These are phyloP conservation scores for Isichthys henryi DNA, from an alignment of 2,113 vertebrate genomes.

Conservation along the genomic window DNA sequence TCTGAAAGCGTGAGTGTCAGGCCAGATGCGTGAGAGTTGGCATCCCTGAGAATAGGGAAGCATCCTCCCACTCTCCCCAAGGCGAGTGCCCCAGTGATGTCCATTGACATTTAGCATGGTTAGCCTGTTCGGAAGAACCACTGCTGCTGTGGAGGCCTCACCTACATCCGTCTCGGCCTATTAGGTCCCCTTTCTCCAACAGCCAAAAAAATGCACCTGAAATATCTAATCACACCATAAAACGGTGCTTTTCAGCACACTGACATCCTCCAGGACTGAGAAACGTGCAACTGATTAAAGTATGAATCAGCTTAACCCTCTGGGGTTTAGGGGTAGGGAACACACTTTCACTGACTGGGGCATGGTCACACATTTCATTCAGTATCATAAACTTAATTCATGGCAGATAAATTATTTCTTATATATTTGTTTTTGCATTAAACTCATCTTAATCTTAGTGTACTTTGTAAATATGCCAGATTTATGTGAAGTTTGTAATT, in stretches of 20 bases:
- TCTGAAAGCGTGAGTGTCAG: neutral
- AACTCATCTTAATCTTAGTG: no score
- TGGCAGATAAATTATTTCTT: no score
- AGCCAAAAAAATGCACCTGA: neutral
- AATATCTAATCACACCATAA: neutral
- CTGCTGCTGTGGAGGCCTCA: neutral
- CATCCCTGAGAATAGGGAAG: neutral
- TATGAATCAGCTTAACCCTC: neutral
- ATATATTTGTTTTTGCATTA: no score
- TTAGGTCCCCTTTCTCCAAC: neutral
- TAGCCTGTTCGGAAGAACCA: neutral
- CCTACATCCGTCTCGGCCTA: neutral
- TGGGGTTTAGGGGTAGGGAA: no score
- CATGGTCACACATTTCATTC: no score
- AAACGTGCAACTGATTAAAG: neutral
- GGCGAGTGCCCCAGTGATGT: conserved; percentile 11
- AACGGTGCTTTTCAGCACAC: neutral
- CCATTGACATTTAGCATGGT: conserved; percentile 21
- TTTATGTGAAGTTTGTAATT: no score
- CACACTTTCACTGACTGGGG: no score
- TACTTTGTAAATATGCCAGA: no score
- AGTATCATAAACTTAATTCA: no score
- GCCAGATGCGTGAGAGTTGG: neutral
- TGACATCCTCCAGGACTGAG: neutral
- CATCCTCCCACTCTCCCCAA: neutral